Conservation (phyloP, 2,888 invertebrate species). For the Ferrisia virgata region DNA sequence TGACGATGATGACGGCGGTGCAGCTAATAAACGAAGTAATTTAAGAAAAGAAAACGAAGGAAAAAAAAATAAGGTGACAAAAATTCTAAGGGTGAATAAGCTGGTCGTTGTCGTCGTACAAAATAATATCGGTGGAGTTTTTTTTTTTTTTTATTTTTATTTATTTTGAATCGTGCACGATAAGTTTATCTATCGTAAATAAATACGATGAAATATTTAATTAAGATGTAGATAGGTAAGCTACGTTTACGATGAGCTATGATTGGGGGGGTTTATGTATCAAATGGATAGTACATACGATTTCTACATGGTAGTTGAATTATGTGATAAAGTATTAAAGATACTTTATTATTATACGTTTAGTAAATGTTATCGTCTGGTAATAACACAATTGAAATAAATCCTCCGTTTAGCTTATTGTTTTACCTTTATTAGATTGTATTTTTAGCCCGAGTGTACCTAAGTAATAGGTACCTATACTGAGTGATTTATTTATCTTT, state of each 20-base stretch:
- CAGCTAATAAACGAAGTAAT: background rate
- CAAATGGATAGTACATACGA: background rate
- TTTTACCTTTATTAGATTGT: too few relatives aligned
- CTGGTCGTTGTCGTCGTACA: background rate
- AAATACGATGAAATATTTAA: background rate
- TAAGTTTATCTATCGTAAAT: background rate
- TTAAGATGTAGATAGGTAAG: background rate
- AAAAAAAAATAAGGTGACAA: background rate
- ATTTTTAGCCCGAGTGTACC: background rate
- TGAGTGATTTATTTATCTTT: background rate
- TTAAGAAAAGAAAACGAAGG: background rate
- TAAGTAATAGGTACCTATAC: background rate
- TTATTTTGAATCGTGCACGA: background rate
- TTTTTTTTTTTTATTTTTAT: background rate
- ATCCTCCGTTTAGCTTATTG: too few relatives aligned
- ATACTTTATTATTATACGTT: too few relatives aligned
- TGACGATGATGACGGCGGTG: background rate
- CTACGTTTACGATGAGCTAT: too few relatives aligned
- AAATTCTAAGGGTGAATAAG: background rate
- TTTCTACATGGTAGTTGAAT: too few relatives aligned
- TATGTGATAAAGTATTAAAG: too few relatives aligned
- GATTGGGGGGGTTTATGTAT: too few relatives aligned
- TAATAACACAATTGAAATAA: too few relatives aligned
- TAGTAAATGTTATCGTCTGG: too few relatives aligned
- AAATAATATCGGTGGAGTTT: background rate